Base-by-base conservation (phyloP, 2,113 vertebrate species). In the Probosciger aterrimus region DNA sequence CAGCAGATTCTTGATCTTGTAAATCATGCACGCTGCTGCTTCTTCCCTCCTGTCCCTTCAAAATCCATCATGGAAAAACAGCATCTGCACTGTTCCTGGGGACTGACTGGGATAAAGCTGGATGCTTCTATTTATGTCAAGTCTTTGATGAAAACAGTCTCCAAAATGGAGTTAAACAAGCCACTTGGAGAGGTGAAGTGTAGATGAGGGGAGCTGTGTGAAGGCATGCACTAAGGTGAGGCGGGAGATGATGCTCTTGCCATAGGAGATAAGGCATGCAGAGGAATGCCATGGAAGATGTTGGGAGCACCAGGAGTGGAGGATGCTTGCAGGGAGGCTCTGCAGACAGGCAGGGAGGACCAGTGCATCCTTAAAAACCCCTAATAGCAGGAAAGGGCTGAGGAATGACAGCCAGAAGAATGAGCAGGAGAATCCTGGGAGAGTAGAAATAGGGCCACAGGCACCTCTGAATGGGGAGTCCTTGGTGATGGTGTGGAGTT, bases 281-380 rank as follows among this genome's bases (percentile, higher is more conserved):
- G 39, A 41, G 18, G 53, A 68, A 11, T 1, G 1, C 9, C 12
- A 4, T 41, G 37, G 37, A 43, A 82, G 47, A 43, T 47, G 18
- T 7, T 47, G 39, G 47, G 23, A 74, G 37, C 24, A 31, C 24
- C 9, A 14, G 50, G 46, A 49, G 28, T 10, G 44, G 47, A 39
- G 47, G 47, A 33, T 0, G 0, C 16, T 68, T 52, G 33, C 25
- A 79, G 18, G 33, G 20, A 86, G 24, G 70, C 41, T 68, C 37
- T 63, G 28, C 80, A 53, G 69, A 24, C 80, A 53, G 69, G 28
- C 85, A 62, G 20, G 39, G 44, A 78, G 22, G 20, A 59, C 15
- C 33, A 35, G 5, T 18, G 16, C 0, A 0, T 62, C 43, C n/a
- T 46, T 16, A 64, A 31, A 10, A 63, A 59, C 15, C 1, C 0